Conservation (phyloP, 2,113 vertebrate species). For the Rhizomys pruinosus region DNA sequence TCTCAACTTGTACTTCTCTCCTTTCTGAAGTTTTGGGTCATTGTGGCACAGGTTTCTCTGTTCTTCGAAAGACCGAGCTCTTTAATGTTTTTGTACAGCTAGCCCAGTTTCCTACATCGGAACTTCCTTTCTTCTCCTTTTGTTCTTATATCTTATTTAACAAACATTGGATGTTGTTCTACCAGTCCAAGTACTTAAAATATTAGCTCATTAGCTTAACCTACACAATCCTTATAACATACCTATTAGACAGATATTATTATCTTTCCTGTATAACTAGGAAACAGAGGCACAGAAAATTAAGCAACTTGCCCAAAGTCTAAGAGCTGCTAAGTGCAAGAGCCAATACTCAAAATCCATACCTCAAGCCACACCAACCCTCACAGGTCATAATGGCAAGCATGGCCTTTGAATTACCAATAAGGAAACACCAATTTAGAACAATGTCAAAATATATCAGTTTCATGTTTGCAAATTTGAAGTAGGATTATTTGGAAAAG, state of each 20-base stretch:
- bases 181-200: background rate
- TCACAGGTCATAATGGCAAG: background rate
- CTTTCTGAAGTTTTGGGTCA: background rate
- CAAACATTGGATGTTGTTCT: background rate
- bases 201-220: background rate
- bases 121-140: background rate
- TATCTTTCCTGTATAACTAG: background rate
- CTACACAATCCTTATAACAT: background rate
- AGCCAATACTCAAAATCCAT: background rate
- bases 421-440: constrained; percentile 30
- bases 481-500: constrained; percentile 36
- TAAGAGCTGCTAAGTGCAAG: no score
- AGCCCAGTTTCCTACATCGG: background rate
- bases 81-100: background rate
- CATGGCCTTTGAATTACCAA: background rate
- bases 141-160: background rate
- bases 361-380: fast-evolving
- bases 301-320: background rate
- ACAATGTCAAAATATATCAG: background rate
- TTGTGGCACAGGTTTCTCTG: background rate
- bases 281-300: background rate
- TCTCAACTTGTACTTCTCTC: background rate
- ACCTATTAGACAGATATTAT: background rate
- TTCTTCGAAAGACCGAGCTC: background rate
- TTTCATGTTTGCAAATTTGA: constrained; percentile 32